Percentiles rank a stretch among this genome's conserved stretches.
phyloP scores from a whole-genome alignment of 2,888 invertebrate species.

The Yponomeuta sedellus region DNA sequence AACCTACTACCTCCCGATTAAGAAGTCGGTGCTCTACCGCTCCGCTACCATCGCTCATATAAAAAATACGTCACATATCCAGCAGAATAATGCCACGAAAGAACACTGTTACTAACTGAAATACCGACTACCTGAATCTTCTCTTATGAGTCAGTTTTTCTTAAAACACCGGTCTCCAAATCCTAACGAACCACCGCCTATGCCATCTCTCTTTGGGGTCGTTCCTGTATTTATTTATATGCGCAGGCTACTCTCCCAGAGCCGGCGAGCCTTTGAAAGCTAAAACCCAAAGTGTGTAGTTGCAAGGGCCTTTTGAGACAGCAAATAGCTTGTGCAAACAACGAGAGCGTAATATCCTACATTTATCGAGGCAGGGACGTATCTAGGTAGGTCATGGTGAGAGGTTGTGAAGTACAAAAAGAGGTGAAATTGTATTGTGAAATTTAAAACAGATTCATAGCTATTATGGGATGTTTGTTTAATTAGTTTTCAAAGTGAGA shows the following conservation, averaged over 20 bases:
- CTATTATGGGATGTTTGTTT: no score
- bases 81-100: no score
- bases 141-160: background rate
- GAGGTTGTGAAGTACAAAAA: background rate
- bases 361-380: background rate
- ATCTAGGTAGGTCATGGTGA: background rate
- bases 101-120: background rate
- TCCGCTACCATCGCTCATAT: no score
- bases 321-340: conserved; percentile 63
- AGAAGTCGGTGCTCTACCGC: no score
- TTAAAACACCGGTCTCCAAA: background rate
- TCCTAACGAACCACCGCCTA: background rate
- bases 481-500: no score
- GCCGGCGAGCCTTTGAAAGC: conserved; percentile 56
- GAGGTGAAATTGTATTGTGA: background rate
- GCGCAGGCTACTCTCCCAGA: conserved; percentile 26
- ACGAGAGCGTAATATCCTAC: conserved; percentile 15
- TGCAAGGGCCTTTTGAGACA: conserved; percentile 65
- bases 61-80: no score
- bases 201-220: background rate
- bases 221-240: conserved; percentile 2
- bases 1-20: no score
- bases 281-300: conserved; percentile 75
- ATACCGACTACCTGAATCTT: background rate
- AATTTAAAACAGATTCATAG: background rate